Evolutionary conservation across 2,888 invertebrate genomes (phyloP), one percentile per base, ranked within the genome.

Genomic region (Fissipunctia ypsillon): DNA sequence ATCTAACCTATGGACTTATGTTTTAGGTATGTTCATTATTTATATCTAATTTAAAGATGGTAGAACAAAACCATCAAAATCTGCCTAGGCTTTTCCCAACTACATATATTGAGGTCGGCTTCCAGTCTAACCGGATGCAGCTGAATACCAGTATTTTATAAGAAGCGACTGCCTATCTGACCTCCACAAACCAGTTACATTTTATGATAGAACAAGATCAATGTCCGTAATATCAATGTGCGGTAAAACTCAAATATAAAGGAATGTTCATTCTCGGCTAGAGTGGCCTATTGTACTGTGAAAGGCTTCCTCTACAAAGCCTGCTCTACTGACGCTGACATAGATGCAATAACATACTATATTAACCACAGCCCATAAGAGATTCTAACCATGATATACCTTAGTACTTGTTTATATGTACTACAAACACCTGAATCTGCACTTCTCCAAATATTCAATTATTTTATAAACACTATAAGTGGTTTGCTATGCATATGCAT

Each of bases 281-380:
- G 89, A 93, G 90, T 88, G 88, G 88, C 82, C 94, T 90, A 92
- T 94, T 95, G 94, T 95, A 90, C 90, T 85, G 90, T 73, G 74
- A 76, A 80, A 78, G 85, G 87, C 80, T 69, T 75, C 74, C 75
- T 80, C 69, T 63, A 82, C 85, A 87, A 87, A 77, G 85, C 80
- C 73, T 73, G 72, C 67, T 68, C 67, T 73, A 74, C 54, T 61
- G 68, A 65, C 77, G 59, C 59, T 67, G 54, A 69, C 73, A 83
- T 81, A 78, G 63, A 63, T 75, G 52, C 59, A 60, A 61, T 67
- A 74, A 72, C 54, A 61, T 57, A 68, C 57, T 74, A 69, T 45
- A 70, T 69, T 74, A 73, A 66, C 84, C 57, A 69, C 43, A 60
- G 50, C 69, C 28, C 48, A 16, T 28, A 45, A 31, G n/a, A 45